Base-by-base conservation (phyloP, 2,888 invertebrate genomes). In the Acleris sparsana region DNA sequence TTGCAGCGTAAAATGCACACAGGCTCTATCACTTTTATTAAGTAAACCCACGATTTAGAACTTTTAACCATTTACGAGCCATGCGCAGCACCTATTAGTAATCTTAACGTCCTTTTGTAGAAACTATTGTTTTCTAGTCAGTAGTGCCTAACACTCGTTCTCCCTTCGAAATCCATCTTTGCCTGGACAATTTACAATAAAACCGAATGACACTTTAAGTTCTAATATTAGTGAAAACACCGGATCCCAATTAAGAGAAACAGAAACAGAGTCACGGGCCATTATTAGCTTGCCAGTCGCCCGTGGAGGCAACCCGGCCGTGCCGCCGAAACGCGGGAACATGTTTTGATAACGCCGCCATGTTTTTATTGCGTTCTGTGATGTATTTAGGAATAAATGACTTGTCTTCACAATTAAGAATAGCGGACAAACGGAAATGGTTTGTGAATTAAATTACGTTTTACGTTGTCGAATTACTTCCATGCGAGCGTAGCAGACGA, bases 241-340 rank as follows among this genome's bases (percentile, higher is more conserved):
- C 77, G 77, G 80, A 80, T 91, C 83, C 87, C 85, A 90, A 90
- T 91, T 89, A 91, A 89, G 85, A 86, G 84, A 85, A 85, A 84
- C 85, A 83, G 82, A 78, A 79, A 78, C 79, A 78, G 75, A 80
- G 87, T 84, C 82, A 84, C 86, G 89, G 80, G 63, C 82, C 86
- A 89, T 90, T 86, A 80, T 80, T 67, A 67, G 75, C 74, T 80
- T 82, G 80, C 72, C 80, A 74, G 88, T 88, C 79, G 85, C 71
- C 83, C 89, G 84, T 88, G 82, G 72, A 68, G 69, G 62, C 73
- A 86, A 87, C 73, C 82, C 84, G 82, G 76, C 85, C 91, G 87
- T 87, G 88, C 86, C 88, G 70, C 72, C 80, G 83, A 75, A 78
- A 79, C 83, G 74, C 77, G 80, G 77, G 65, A 71, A 73, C 69